phyloP scores from a whole-genome alignment of 1,140 invertebrate species.

The Globodera rostochiensis region DNA sequence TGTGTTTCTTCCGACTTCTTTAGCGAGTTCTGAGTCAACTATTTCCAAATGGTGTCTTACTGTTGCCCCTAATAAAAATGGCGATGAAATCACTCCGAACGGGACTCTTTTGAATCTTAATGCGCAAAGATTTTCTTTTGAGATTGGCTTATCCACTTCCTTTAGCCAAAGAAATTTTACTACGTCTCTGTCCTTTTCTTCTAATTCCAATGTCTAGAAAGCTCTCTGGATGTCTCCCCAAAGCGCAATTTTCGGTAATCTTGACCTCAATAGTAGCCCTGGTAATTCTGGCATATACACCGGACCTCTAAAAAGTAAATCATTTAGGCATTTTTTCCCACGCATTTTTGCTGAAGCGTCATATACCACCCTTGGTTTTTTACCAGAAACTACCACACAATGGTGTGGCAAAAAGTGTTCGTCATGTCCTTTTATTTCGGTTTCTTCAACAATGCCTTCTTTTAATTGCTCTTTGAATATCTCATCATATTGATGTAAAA shows the following conservation, averaged over 20 bases:
- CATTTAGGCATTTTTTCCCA: not conserved
- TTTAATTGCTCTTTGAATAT: not conserved
- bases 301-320: no score
- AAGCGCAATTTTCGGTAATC: not conserved
- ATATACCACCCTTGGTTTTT: not conserved
- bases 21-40: not conserved
- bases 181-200: not conserved
- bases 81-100: not conserved
- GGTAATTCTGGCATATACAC: not conserved
- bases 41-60: not conserved
- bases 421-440: no score
- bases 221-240: not conserved
- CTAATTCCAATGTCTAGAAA: not conserved
- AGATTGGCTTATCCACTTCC: not conserved
- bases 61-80: not conserved
- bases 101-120: not conserved
- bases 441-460: no score
- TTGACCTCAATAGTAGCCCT: not conserved
- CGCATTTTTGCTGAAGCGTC: not conserved
- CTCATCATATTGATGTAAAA: not conserved
- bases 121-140: no score
- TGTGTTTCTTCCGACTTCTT: not conserved
- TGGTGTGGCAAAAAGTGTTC: constrained; percentile 9
- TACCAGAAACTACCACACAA: not conserved
- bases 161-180: no score